A percentile compares a stretch with the other conserved stretches of the same genome.
These are phyloP conservation scores for Sturnira hondurensis DNA, from an alignment of 2,113 vertebrate genomes.

Conservation along the genomic window DNA sequence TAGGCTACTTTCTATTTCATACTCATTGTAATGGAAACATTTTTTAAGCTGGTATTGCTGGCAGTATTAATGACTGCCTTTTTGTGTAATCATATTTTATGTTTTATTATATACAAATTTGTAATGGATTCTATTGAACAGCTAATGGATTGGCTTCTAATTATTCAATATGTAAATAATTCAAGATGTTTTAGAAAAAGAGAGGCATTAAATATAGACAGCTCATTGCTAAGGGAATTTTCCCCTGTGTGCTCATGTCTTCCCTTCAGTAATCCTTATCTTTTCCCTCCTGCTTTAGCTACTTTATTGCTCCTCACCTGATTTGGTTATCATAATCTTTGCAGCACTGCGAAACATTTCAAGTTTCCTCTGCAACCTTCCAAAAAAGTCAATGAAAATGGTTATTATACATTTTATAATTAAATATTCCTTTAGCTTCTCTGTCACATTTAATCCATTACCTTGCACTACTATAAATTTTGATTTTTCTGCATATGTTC, in stretches of 20 bases:
- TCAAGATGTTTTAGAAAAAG: conserved; percentile 31
- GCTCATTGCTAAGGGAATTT: conserved; percentile 32
- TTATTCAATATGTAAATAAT: conserved; percentile 63
- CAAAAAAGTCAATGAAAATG: conserved; percentile 34
- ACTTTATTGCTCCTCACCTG: conserved; percentile 29
- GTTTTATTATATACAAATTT: conserved; percentile 58
- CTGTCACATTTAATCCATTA: neutral
- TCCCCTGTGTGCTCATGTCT: neutral
- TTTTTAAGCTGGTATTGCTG: conserved; percentile 53
- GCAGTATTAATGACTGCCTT: conserved; percentile 57
- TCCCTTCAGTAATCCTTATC: conserved; percentile 42
- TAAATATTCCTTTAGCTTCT: conserved; percentile 38
- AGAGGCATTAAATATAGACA: conserved; percentile 39
- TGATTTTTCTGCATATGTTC: neutral
- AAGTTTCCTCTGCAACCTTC: conserved; percentile 15
- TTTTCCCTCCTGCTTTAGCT: neutral
- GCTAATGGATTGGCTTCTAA: conserved; percentile 44
- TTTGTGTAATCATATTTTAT: conserved; percentile 53
- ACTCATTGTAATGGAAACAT: conserved; percentile 54
- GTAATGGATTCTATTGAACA: conserved; percentile 44
- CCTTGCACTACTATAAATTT: neutral
- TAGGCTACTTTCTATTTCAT: conserved; percentile 54
- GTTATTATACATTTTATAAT: conserved; percentile 37
- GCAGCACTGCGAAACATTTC: conserved; percentile 47
- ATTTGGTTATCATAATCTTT: conserved; percentile 65